Base-by-base conservation (phyloP, 2,888 invertebrate genomes). In the Drosophila peninsularis region DNA sequence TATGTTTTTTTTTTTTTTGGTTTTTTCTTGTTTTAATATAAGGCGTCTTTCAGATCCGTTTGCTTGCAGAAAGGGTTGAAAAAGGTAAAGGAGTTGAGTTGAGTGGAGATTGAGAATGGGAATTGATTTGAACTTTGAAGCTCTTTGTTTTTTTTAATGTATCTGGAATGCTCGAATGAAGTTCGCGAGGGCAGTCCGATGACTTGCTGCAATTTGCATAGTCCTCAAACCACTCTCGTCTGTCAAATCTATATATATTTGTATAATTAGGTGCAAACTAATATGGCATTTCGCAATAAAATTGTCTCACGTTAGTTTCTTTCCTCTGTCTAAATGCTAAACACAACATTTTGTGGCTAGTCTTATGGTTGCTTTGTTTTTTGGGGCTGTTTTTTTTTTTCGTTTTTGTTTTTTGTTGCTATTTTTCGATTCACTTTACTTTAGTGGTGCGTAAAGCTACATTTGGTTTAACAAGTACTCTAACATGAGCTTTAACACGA, bases 341-440 rank as follows among this genome's bases (percentile, higher is more conserved):
- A 78, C 74, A 83, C 76, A 83, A 85, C 78, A 72, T 68, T 66
- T 62, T 74, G 72, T 74, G 74, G 72, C 76, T 80, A 85, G 82
- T 82, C 80, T 80, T 73, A 71, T 78, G 61, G 72, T 78, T 82
- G 30, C n/a, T 27, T 36, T 13, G 17, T 24, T 39, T 49, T 58
- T 30, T 56, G n/a, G 30, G 45, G 45, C 27, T n/a, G 13, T 14
- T 24, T 10, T 37, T 44, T 49, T 45, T 55, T 19, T 44, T 32
- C 27, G 32, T 61, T 21, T 54, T 32, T 39, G 24, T 24, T 24
- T 24, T 4, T 3, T 44, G 32, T 62, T 53, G 32, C 17, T 50
- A 55, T 19, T 30, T 6, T 30, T 30, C 45, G 24, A 41, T 42
- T 21, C 3, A 14, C 14, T 9, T 44, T 44, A 44, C 44, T 24